Evolutionary conservation across 2,797 vertebrate species (phyloP).

Genomic region (Typhlichthys subterraneus): DNA sequence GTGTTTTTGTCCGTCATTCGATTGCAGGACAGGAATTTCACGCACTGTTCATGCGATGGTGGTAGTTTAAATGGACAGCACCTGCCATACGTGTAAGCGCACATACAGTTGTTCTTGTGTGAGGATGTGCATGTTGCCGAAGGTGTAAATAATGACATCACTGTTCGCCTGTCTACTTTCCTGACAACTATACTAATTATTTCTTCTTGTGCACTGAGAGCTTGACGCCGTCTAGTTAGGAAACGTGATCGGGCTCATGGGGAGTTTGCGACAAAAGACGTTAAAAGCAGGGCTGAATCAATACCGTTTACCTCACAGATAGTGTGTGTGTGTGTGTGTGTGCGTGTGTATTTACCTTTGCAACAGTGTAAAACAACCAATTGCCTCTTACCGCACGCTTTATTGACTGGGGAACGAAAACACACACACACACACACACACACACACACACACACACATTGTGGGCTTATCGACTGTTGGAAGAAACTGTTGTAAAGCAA

Average conservation of each 20-base stretch:
- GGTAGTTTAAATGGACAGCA: no score
- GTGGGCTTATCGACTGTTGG: conserved; percentile 64
- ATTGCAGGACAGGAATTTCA: no score
- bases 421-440: conserved; percentile 18
- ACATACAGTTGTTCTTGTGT: conserved; percentile 5
- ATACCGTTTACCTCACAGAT: conserved; percentile 76
- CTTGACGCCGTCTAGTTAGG: conserved; percentile 34
- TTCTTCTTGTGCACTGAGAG: conserved; percentile 74
- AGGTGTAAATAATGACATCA: conserved; percentile 88
- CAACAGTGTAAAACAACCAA: conserved; percentile 79
- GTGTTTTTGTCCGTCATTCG: no score
- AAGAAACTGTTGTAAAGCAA: conserved; percentile 70
- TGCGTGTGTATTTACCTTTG: conserved; percentile 57
- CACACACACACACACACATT: conserved; percentile 26
- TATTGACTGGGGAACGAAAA: conserved; percentile 63
- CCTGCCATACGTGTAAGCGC: not conserved
- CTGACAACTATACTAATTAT: conserved; percentile 83
- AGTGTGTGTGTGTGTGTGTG: conserved; percentile 9
- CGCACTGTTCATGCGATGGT: no score
- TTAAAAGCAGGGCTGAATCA: conserved; percentile 76
- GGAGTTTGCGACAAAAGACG: conserved; percentile 66
- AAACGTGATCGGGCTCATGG: conserved; percentile 64
- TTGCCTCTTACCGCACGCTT: conserved; percentile 75
- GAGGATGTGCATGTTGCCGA: no score
- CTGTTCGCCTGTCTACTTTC: conserved; percentile 76